Evolutionary conservation across 2,888 invertebrate species (phyloP).

Genomic region (Phortica magna): DNA sequence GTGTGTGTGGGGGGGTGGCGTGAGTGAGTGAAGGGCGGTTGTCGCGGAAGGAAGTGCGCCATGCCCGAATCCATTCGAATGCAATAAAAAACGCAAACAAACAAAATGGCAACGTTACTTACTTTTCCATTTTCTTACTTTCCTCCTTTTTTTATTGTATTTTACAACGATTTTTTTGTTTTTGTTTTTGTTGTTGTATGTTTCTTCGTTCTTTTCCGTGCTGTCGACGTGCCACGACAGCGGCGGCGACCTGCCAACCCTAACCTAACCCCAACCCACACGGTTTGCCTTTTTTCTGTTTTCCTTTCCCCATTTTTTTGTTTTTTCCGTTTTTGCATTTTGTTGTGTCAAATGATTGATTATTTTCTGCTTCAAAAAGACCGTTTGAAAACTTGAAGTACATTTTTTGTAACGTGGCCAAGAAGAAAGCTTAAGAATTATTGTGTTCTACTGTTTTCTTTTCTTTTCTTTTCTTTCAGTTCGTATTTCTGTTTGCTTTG

Average conservation of each 20-base stretch:
- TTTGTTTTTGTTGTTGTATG: slow-evolving; percentile 26
- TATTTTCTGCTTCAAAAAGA: slow-evolving; percentile 41
- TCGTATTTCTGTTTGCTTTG: not conserved
- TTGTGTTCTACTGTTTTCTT: slow-evolving; percentile 2
- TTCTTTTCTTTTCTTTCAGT: not conserved
- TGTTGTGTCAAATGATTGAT: slow-evolving; percentile 55
- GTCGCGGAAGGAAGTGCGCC: slow-evolving; percentile 61
- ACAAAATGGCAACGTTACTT: slow-evolving; percentile 55
- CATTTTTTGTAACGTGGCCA: not conserved
- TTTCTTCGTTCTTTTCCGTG: slow-evolving; percentile 13
- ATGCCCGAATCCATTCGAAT: slow-evolving; percentile 53
- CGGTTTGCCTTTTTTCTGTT: not conserved
- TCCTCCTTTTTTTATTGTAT: slow-evolving; percentile 38
- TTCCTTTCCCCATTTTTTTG: slow-evolving; percentile 23
- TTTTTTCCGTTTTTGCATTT: slow-evolving; percentile 33
- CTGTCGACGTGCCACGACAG: no score
- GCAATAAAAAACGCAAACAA: slow-evolving; percentile 43
- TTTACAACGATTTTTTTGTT: no score
- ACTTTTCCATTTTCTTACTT: slow-evolving; percentile 51
- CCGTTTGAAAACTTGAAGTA: no score
- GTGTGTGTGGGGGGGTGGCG: no score
- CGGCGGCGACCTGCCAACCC: slow-evolving; percentile 6
- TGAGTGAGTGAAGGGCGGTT: slow-evolving; percentile 31
- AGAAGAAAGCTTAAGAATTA: slow-evolving; percentile 10
- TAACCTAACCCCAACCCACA: not conserved